Evolutionary conservation across 92 coral and sea anemone species (phyloP), one percentile per base, ranked within the genome.

Genomic region (Parazoanthus darwini): DNA sequence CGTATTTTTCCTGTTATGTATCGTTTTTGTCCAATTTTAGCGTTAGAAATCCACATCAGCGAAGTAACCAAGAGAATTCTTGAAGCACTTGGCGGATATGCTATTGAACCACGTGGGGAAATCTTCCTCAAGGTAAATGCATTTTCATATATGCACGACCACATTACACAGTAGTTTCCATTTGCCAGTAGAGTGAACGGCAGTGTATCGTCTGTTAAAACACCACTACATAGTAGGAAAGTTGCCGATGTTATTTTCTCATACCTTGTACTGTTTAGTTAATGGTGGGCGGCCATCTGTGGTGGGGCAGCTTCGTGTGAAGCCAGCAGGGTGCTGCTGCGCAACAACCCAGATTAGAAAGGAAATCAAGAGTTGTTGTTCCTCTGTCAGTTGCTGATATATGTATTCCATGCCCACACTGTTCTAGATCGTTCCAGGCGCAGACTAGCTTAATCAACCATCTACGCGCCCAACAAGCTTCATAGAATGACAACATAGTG

Each of bases 31-130:
- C 16, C 42, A 73, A 26, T 73, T 88, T 13, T 74, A 95, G 98
- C 98, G 25, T 66, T 95, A n/a, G 74, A 94, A 59, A 92, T 95
- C 25, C 98, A 95, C 86, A 95, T 95, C 39, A 95, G 98, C n/a
- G 96, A 93, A 76, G 94, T 90, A 37, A 95, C 98, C 5, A 95
- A 93, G 78, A 86, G 87, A 43, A 95, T 95, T 65, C 92, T 95
- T 75, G 98, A 93, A 44, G 94, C 93, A 63, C 74, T 95, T 33
- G 98, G 98, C 70, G 98, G 98, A 20, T 95, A 88, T 36, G 88
- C 59, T 14, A 94, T 95, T 54, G 98, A 93, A 88, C 91, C 86
- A 14, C 88, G 98, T 70, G 98, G 98, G 71, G 98, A 95, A 85
- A 93, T 92, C 46, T 92, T 44, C 51, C 85, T 95, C 38, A 95